phyloP scores from a whole-genome alignment of 2,113 vertebrate genomes.

The Charina bottae region DNA sequence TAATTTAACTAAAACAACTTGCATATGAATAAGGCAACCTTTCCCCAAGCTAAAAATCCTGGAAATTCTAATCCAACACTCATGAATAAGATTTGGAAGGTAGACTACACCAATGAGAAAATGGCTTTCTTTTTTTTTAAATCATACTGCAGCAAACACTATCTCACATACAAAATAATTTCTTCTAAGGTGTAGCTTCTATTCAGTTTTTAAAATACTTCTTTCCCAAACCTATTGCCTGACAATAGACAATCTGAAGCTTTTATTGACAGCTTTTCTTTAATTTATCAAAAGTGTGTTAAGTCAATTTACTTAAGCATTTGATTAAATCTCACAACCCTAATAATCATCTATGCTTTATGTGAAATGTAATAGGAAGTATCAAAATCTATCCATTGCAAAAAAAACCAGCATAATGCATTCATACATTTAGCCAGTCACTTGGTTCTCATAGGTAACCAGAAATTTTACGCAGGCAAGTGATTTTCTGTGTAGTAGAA shows the following conservation, averaged over 20 bases:
- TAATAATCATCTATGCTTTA: not conserved
- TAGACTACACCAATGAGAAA: not conserved
- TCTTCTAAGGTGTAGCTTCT: not conserved
- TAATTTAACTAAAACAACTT: not conserved
- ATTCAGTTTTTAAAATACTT: not conserved
- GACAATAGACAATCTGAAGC: not conserved
- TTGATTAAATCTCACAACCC: not conserved
- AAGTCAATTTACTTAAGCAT: not conserved
- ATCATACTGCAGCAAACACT: not conserved
- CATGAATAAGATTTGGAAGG: not conserved
- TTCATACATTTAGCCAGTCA: not conserved
- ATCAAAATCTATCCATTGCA: conserved; percentile 57
- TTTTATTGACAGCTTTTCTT: not conserved
- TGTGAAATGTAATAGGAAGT: not conserved
- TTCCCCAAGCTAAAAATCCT: not conserved
- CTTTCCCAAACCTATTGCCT: not conserved
- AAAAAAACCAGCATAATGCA: conserved; percentile 43
- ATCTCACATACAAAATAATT: not conserved
- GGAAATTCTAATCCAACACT: not conserved
- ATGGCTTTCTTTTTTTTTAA: not conserved
- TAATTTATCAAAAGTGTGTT: not conserved
- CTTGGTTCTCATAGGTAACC: not conserved
- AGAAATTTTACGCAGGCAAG: not conserved
- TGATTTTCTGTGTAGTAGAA: not conserved
- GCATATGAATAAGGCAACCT: not conserved